phyloP scores from a whole-genome alignment of 1,140 invertebrate genomes.

The Pararge aegeria region DNA sequence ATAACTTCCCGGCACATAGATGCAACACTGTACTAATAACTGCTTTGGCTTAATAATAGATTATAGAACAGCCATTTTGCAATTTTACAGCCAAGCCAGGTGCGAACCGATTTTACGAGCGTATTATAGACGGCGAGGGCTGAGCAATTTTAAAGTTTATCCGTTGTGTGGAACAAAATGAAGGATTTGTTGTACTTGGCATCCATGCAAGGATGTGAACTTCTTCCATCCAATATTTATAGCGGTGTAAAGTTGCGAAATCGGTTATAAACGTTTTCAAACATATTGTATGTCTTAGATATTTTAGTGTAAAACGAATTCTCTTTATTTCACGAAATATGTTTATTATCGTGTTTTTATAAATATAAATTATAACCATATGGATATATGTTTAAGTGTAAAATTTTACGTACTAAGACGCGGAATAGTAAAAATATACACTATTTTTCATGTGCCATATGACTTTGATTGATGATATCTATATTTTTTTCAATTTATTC shows the following conservation, averaged over 20 bases:
- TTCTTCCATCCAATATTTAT: not conserved
- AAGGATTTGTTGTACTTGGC: not conserved
- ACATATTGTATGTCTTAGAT: too few species aligned
- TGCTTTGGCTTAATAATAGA: conserved; percentile 4
- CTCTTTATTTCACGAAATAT: too few species aligned
- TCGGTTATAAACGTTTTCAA: too few species aligned
- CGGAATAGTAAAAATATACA: too few species aligned
- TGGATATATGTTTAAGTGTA: too few species aligned
- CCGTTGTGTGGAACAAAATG: conserved; percentile 1
- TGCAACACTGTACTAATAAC: not conserved
- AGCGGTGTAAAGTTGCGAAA: not conserved
- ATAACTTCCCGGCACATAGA: not conserved
- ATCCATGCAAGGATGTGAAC: not conserved
- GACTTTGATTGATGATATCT: too few species aligned
- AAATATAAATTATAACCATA: too few species aligned
- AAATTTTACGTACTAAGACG: too few species aligned
- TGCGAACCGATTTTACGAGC: conserved; percentile 9
- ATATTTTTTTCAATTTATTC: too few species aligned
- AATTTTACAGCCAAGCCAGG: conserved; percentile 11
- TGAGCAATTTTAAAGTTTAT: conserved; percentile 7
- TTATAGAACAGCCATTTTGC: not conserved
- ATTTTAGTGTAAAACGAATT: too few species aligned
- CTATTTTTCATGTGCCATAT: too few species aligned
- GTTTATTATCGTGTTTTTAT: too few species aligned
- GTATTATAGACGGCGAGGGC: not conserved